A percentile compares a stretch with the other conserved stretches of the same genome.
Conservation (phyloP, 2,888 invertebrate genomes). For the Acanthosoma haemorrhoidale region DNA sequence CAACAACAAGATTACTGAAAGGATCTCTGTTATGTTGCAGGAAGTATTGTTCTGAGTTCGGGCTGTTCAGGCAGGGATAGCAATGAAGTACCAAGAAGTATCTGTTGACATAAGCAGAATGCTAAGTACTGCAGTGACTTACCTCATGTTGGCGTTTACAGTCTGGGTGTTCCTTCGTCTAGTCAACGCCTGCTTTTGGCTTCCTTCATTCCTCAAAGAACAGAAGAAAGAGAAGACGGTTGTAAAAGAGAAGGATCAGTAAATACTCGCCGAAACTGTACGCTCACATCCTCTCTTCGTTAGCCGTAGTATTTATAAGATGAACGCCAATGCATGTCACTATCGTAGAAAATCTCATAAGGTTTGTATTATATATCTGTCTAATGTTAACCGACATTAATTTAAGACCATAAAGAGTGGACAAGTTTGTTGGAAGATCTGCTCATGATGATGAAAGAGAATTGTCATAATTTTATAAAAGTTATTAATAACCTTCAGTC, state of each 20-base stretch:
- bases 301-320: no score
- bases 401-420: no score
- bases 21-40: not conserved
- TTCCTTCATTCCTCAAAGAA: constrained; percentile 56
- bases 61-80: not conserved
- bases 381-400: no score
- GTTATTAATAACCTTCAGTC: no score
- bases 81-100: constrained; percentile 64
- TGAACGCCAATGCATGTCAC: constrained; percentile 1
- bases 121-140: constrained; percentile 58
- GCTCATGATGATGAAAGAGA: no score
- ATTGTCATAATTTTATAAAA: no score
- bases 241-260: not conserved
- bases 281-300: not conserved
- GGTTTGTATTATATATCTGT: constrained; percentile 9
- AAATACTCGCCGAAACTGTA: not conserved
- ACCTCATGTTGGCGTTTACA: constrained; percentile 56
- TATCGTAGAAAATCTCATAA: constrained; percentile 11
- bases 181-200: constrained; percentile 59
- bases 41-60: not conserved
- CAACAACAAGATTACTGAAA: no score
- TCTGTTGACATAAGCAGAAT: constrained; percentile 63
- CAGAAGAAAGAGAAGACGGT: constrained; percentile 43
- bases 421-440: no score
- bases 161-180: constrained; percentile 63